Percentiles rank a stretch among this genome's conserved stretches.
Conservation (phyloP, 1,140 invertebrate species). For the Solenopsis fugax region DNA sequence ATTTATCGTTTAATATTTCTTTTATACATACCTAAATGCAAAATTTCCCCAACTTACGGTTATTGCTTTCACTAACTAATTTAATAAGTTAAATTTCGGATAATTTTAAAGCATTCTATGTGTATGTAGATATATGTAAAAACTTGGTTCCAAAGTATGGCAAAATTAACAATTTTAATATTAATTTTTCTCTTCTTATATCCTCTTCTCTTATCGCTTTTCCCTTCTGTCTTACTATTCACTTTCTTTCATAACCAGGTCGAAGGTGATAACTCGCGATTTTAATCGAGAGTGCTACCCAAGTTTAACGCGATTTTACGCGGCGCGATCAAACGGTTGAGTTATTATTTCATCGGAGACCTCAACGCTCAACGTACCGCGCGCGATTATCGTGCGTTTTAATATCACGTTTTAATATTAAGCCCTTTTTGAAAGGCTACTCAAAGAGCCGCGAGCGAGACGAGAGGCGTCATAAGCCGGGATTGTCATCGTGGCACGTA, state of each 20-base stretch:
- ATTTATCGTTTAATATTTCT: not conserved
- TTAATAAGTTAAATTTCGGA: not conserved
- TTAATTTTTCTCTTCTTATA: not conserved
- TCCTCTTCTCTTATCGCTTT: not conserved
- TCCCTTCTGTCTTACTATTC: not conserved
- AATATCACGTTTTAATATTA: constrained; percentile 60
- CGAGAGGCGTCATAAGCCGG: constrained; percentile 60
- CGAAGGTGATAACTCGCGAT: constrained; percentile 26
- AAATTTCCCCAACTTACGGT: not conserved
- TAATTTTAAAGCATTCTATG: not conserved
- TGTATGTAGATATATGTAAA: not conserved
- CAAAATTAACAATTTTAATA: not conserved
- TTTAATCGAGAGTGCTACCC: constrained; percentile 42
- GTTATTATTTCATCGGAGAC: constrained; percentile 59
- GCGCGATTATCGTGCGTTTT: constrained; percentile 57
- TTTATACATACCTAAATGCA: not conserved
- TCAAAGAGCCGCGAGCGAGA: constrained; percentile 47
- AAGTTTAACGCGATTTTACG: constrained; percentile 57
- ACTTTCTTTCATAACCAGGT: not conserved
- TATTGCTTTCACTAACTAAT: not conserved
- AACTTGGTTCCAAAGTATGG: not conserved
- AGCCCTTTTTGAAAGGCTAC: constrained; percentile 61
- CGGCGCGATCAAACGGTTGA: constrained; percentile 43
- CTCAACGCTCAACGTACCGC: constrained; percentile 32
- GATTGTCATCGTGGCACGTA: constrained; percentile 54